phyloP scores from a whole-genome alignment of 2,888 invertebrate genomes.

The Brachyptera putata region DNA sequence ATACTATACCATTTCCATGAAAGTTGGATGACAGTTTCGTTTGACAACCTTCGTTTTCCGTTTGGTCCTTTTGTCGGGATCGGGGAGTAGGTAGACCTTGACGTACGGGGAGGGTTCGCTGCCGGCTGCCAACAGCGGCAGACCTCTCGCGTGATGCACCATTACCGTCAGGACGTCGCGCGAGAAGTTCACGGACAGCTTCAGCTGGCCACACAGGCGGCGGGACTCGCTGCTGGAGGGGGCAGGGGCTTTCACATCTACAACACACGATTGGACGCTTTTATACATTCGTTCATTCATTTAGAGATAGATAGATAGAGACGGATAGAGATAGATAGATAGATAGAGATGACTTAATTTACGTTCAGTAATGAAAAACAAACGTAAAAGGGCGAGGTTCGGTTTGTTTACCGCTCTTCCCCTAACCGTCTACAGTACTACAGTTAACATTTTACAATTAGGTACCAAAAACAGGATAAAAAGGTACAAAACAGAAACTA shows the following conservation, averaged over 20 bases:
- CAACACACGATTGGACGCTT: no score
- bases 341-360: no score
- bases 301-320: no score
- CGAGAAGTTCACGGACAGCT: slow-evolving; percentile 71
- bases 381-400: no score
- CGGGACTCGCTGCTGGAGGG: slow-evolving; percentile 31
- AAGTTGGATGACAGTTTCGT: slow-evolving; percentile 91
- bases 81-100: slow-evolving; percentile 90
- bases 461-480: no score
- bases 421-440: no score
- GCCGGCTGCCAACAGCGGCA: slow-evolving; percentile 72
- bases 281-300: no score
- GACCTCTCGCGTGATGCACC: slow-evolving; percentile 87
- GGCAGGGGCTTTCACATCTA: background rate
- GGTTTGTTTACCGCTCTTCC: no score
- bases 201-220: slow-evolving; percentile 64
- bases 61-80: slow-evolving; percentile 87
- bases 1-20: slow-evolving; percentile 99
- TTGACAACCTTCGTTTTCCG: slow-evolving; percentile 92
- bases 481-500: no score
- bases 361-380: no score
- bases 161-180: slow-evolving; percentile 71
- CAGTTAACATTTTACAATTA: no score
- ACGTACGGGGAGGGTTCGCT: slow-evolving; percentile 87
- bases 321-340: no score